These are phyloP conservation scores for Pseudachorutes palmiensis DNA, from an alignment of 1,140 invertebrate genomes.

Conservation along the genomic window DNA sequence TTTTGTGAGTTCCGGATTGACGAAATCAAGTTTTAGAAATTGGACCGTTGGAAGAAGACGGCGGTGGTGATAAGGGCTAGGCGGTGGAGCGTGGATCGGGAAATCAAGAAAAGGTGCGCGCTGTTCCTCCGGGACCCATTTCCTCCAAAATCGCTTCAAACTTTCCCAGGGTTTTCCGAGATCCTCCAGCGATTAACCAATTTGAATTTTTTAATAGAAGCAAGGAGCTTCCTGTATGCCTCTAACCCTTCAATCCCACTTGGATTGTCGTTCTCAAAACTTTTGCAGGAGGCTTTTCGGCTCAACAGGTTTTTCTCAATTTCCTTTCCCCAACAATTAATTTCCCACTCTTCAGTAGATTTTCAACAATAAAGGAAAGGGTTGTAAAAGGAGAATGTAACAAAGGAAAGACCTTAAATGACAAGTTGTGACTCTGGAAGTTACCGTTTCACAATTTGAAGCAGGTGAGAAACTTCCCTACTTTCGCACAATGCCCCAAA, in stretches of 20 bases:
- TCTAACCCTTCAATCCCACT: neutral
- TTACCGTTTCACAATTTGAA: too few species aligned
- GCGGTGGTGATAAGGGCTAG: neutral
- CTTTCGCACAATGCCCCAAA: too few species aligned
- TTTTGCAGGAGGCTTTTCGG: neutral
- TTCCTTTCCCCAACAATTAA: neutral
- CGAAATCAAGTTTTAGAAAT: neutral
- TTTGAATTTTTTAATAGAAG: neutral
- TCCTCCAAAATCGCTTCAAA: neutral
- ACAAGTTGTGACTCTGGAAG: too few species aligned
- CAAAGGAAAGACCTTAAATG: too few species aligned
- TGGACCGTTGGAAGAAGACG: neutral
- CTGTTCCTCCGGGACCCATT: too few species aligned
- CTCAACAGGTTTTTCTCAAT: neutral
- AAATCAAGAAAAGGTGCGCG: conserved; percentile 2
- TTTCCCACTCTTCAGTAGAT: neutral
- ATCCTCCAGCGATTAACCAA: neutral
- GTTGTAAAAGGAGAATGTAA: too few species aligned
- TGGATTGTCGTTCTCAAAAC: neutral
- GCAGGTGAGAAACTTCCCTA: too few species aligned
- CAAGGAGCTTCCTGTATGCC: neutral
- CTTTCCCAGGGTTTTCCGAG: neutral
- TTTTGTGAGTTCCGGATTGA: neutral
- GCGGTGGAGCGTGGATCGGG: neutral
- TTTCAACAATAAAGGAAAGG: neutral